Conservation (phyloP, 1,140 invertebrate species). For the Orius laevigatus region DNA sequence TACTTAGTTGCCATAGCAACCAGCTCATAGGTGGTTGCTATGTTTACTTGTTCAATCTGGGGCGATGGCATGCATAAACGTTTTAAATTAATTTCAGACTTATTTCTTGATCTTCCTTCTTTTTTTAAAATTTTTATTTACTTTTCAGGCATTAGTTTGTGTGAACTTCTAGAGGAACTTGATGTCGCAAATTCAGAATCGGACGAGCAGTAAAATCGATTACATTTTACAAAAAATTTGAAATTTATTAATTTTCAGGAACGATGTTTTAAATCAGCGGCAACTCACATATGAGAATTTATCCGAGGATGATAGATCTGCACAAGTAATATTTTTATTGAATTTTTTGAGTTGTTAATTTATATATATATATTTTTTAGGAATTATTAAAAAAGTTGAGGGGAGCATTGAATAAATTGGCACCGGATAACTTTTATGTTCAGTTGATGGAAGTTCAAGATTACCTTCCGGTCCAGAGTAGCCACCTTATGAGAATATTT, state of each 20-base stretch:
- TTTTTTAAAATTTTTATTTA: no score
- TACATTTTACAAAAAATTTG: not conserved
- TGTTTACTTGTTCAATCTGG: no score
- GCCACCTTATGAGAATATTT: constrained; percentile 10
- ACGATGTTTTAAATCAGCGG: not conserved
- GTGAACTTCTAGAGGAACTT: not conserved
- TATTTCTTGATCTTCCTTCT: no score
- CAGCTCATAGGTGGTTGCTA: no score
- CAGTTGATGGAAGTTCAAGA: constrained; percentile 12
- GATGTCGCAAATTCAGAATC: not conserved
- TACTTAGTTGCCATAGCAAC: no score
- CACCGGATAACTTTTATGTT: constrained; percentile 12
- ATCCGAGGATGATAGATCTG: constrained; percentile 11
- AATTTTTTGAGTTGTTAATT: not conserved
- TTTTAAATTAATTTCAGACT: no score
- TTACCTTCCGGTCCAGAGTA: constrained; percentile 4
- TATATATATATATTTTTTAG: constrained; percentile 5
- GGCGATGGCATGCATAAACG: no score
- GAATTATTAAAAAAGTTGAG: constrained; percentile 8
- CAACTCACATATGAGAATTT: constrained; percentile 11
- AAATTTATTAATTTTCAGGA: not conserved
- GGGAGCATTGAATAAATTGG: constrained; percentile 11
- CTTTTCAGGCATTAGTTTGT: not conserved
- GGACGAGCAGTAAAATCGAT: not conserved
- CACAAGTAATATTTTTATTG: constrained; percentile 6